Percentiles rank a stretch among this genome's conserved stretches.
These are phyloP conservation scores for Tetranychus piercei DNA, from an alignment of 2,888 invertebrate genomes.

Conservation along the genomic window DNA sequence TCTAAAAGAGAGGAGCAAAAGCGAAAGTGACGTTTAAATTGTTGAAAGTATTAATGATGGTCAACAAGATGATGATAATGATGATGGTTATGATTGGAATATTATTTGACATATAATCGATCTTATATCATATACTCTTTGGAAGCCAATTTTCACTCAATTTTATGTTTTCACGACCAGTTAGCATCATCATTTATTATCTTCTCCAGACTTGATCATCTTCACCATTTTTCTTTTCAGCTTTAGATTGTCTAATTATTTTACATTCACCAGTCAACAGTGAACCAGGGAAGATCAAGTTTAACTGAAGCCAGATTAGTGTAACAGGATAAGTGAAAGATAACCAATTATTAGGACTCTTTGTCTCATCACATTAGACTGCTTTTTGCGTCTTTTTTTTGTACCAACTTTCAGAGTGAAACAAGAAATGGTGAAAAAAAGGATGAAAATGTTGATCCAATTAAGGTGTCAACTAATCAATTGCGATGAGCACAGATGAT, in stretches of 20 bases:
- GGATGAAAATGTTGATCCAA: neutral
- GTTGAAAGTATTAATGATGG: neutral
- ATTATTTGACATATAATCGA: neutral
- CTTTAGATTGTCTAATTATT: neutral
- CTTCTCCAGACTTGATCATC: neutral
- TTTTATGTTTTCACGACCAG: neutral
- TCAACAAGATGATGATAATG: neutral
- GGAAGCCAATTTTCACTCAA: neutral
- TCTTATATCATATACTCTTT: neutral
- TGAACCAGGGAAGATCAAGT: neutral
- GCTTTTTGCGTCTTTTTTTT: no score
- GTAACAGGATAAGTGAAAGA: neutral
- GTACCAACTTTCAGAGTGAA: no score
- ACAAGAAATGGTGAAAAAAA: neutral
- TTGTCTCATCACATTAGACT: no score
- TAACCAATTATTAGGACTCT: neutral
- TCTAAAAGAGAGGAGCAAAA: no score
- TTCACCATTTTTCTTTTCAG: neutral
- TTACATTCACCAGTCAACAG: neutral
- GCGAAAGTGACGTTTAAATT: neutral
- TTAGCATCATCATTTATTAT: neutral
- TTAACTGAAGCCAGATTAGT: neutral
- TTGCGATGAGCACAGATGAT: neutral
- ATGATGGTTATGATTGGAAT: neutral
- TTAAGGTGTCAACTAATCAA: conserved; percentile 1